These are phyloP conservation scores for Pachyrhynchus sulphureomaculatus DNA, from an alignment of 1,140 invertebrate species.

Conservation along the genomic window DNA sequence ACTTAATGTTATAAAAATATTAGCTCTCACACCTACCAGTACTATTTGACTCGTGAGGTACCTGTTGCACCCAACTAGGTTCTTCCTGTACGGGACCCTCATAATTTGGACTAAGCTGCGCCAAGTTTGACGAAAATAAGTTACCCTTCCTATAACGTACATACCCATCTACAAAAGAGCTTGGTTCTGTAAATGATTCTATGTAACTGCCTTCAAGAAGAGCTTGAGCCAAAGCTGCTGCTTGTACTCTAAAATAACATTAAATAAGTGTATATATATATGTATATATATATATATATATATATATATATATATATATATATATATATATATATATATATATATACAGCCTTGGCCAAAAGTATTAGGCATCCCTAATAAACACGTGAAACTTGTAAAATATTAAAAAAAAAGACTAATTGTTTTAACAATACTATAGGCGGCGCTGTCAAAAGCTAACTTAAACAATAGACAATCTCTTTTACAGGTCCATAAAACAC, in stretches of 20 bases:
- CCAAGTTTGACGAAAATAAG: constrained; percentile 37
- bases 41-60: constrained; percentile 60
- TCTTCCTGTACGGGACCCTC: constrained; percentile 53
- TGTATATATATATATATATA: no score
- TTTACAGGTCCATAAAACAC: no score
- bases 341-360: no score
- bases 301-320: no score
- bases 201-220: constrained; percentile 77
- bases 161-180: constrained; percentile 58
- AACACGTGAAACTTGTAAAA: no score
- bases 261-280: neutral
- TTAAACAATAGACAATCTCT: no score
- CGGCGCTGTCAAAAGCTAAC: no score
- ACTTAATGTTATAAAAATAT: no score
- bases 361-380: no score
- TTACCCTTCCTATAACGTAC: constrained; percentile 58
- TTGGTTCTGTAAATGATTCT: constrained; percentile 60
- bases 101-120: constrained; percentile 29
- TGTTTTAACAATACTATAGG: no score
- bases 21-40: constrained; percentile 48
- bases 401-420: no score
- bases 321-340: no score
- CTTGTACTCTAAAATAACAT: constrained; percentile 66
- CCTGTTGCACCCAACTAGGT: constrained; percentile 72
- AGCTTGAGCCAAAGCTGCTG: constrained; percentile 76